Evolutionary conservation across 2,888 invertebrate species (phyloP), one percentile per base, ranked within the genome.

Genomic region (Meandrusa payeni): DNA sequence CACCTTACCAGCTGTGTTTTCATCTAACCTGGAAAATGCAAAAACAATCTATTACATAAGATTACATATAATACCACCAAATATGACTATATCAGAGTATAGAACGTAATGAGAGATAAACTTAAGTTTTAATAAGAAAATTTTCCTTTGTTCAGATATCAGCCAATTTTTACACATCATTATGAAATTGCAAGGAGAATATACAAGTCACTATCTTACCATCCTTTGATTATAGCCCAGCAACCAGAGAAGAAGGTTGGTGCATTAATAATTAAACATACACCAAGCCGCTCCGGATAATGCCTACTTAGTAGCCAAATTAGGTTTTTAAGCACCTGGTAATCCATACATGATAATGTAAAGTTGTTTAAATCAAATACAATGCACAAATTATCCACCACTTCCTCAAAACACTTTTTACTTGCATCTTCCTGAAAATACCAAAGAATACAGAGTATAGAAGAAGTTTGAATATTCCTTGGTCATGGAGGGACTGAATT

Each of bases 261-360:
- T 1, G 94, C 89, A 74, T 94, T 94, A 39, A 93, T 89, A 41
- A 95, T 91, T 24, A 95, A 87, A 59, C 94, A 94, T 22, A 93
- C 89, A 0, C 95, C 95, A 40, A 95, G 87, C 17, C 94, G 81
- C 67, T 95, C 95, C 0, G 94, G 94, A 68, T 93, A 95, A 65
- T 94, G 94, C 48, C 92, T 90, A 59, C 93, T 92, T 5, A 94
- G 86, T 23, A 94, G 71, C 93, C 94, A 94, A 50, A 94, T 94
- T 20, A 95, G 79, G 68, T 94, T 94, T 71, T 94, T 94, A 6
- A 94, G 89, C 47, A 94, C 89, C 69, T 93, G 93, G 69, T 94
- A 94, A 65, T 95, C 94, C 94, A 95, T 94, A 61, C 93, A 93
- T 27, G 91, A 91, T 27, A 93, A 76, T 43, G 93, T 93, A 64